Evolutionary conservation across 2,888 invertebrate species (phyloP).

Genomic region (Escarpia spicata): DNA sequence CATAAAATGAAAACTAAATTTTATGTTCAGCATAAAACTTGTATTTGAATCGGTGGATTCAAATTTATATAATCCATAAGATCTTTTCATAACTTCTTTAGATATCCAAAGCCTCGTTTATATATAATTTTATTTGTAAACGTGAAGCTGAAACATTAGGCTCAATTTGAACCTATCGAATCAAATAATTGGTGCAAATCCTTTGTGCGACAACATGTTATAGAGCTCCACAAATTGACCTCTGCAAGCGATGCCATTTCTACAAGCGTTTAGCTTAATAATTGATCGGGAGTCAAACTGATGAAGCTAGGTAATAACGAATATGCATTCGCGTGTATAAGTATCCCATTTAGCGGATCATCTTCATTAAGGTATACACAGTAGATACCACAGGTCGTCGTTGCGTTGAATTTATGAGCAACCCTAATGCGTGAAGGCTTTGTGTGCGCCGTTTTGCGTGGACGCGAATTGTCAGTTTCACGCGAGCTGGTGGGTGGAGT

Average conservation of each 20-base stretch:
- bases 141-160: background rate
- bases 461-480: background rate
- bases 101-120: too few relatives aligned
- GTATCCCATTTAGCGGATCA: background rate
- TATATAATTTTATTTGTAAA: too few relatives aligned
- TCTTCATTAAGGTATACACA: background rate
- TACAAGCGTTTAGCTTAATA: background rate
- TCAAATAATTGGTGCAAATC: background rate
- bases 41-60: too few relatives aligned
- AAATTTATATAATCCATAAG: too few relatives aligned
- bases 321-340: background rate
- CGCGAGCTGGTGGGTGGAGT: background rate
- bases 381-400: background rate
- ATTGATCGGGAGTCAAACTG: background rate
- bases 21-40: too few relatives aligned
- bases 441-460: background rate
- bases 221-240: background rate
- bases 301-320: background rate
- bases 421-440: background rate
- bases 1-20: too few relatives aligned
- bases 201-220: background rate
- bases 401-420: background rate
- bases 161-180: background rate
- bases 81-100: too few relatives aligned
- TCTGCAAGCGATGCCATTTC: background rate